Conservation (phyloP, 2,888 invertebrate genomes). For the Eupithecia dodoneata region DNA sequence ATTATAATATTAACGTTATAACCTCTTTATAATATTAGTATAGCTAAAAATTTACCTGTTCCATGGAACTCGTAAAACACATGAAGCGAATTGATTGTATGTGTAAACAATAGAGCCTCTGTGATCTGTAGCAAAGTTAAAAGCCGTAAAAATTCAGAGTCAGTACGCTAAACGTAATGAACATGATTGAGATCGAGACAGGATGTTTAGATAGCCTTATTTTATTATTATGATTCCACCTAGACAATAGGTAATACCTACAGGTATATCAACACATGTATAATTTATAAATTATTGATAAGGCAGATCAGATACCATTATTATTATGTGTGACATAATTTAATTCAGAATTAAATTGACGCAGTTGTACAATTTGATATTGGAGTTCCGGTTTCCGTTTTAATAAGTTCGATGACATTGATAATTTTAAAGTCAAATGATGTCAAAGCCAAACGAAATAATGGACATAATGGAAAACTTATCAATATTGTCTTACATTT, state of each 20-base stretch:
- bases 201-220: constrained; percentile 27
- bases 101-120: background rate
- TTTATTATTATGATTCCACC: constrained; percentile 10
- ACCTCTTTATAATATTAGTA: too few relatives aligned
- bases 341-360: background rate
- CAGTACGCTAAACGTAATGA: background rate
- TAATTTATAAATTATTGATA: constrained; percentile 38
- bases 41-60: background rate
- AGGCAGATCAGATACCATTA: constrained; percentile 22
- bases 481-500: background rate
- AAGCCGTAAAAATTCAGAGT: constrained; percentile 13
- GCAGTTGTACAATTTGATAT: constrained; percentile 7
- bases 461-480: background rate
- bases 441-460: background rate
- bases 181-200: constrained; percentile 10
- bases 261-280: background rate
- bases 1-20: too few relatives aligned
- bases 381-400: constrained; percentile 7
- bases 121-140: background rate
- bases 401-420: constrained; percentile 12
- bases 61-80: background rate
- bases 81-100: background rate
- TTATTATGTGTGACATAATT: constrained; percentile 14
- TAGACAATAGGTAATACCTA: background rate
- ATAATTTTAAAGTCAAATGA: background rate